Base-by-base conservation (phyloP, 2,113 vertebrate species). In the Eublepharis macularius region DNA sequence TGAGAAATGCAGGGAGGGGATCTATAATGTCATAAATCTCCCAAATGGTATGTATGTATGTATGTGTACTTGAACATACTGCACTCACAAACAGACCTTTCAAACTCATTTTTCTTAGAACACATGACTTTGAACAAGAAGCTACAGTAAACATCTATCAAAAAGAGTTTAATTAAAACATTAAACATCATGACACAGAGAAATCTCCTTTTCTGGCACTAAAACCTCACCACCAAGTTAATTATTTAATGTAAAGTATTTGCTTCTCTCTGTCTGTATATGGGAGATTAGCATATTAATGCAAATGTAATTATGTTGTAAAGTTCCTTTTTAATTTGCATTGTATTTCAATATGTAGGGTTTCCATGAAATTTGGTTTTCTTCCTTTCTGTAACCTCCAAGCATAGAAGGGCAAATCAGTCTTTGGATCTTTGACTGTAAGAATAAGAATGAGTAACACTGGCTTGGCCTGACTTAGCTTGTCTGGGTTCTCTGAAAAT, bases 151-250 rank as follows among this genome's bases (percentile, higher is more conserved):
- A 88, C 91, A 95, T 92, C 90, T 86, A 91, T 95, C 92, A 94
- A 87, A 93, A 94, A 2, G 78, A 70, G 54, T 93, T 96, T 95
- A 94, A 96, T 95, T 95, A 96, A 94, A 96, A 95, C 17, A 32
- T 94, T 94, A 94, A 94, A 92, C 92, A 90, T 57, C 21, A 69
- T 76, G 87, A 86, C 80, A 68, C 1, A 87, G 88, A 92, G 92
- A 90, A 86, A 91, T 89, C 84, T 85, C 86, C 88, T 90, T 95
- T 86, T 34, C 77, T n/a, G 70, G 77, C 60, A 88, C 89, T 90
- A 83, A 89, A 93, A 91, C 77, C 84, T 94, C 76, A 76, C 79
- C 85, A 84, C 88, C 86, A 81, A 95, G 87, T 94, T 95, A 95
- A 96, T 96, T 94, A 94, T 92, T 95, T 94, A 94, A 95, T 92